Conservation (phyloP, 2,797 vertebrate species). For the Xenentodon cancila region DNA sequence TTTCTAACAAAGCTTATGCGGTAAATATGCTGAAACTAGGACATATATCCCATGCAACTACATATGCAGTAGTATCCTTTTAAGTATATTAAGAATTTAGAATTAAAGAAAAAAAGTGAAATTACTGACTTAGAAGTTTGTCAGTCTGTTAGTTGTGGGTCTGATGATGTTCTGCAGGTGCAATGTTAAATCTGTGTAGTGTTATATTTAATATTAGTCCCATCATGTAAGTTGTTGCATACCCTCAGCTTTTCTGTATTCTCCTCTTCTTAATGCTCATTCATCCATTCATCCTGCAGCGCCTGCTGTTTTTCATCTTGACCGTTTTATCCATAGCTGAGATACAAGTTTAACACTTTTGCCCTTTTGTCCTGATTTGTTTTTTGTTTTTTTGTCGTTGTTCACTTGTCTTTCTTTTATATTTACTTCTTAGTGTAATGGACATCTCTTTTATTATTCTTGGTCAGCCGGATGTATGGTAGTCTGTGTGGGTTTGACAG, state of each 20-base stretch:
- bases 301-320: neutral
- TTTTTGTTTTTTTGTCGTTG: neutral
- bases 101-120: too few relatives aligned
- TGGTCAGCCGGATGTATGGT: slow-evolving; percentile 43
- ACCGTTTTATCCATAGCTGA: neutral
- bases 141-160: too few relatives aligned
- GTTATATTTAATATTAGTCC: neutral
- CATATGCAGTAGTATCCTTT: too few relatives aligned
- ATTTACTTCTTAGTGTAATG: slow-evolving; percentile 10
- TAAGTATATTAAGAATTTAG: too few relatives aligned
- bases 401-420: slow-evolving; percentile 2
- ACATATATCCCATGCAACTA: too few relatives aligned
- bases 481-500: slow-evolving; percentile 39
- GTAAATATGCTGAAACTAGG: too few relatives aligned
- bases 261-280: neutral
- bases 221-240: neutral
- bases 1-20: too few relatives aligned
- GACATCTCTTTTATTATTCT: slow-evolving; percentile 23
- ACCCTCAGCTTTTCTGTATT: too few relatives aligned
- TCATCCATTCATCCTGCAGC: neutral
- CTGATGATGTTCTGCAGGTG: neutral
- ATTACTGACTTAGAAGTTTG: too few relatives aligned
- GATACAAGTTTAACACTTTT: slow-evolving; percentile 4
- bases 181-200: neutral
- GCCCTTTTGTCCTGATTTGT: neutral